Conservation (phyloP, 2,888 invertebrate genomes). For the Chalcosyrphus nemorum region DNA sequence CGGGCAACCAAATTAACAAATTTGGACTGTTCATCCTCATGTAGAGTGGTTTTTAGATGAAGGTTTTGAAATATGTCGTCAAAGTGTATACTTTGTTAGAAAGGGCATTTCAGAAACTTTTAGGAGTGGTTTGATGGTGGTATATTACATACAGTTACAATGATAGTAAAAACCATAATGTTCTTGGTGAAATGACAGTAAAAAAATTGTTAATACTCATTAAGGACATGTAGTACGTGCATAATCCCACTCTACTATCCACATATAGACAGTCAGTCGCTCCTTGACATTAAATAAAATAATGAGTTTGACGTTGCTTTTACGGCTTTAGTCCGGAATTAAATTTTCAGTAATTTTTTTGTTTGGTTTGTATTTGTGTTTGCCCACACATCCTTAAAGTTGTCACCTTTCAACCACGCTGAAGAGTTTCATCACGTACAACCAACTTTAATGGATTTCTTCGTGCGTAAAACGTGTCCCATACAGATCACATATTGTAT, state of each 20-base stretch:
- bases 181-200: not conserved
- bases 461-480: slow-evolving; percentile 11
- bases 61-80: too few species aligned
- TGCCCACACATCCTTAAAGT: not conserved
- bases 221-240: not conserved
- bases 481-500: not conserved
- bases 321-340: not conserved
- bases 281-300: not conserved
- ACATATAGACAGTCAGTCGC: not conserved
- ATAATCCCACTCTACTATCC: not conserved
- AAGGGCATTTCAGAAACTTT: too few species aligned
- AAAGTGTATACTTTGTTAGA: too few species aligned
- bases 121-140: too few species aligned
- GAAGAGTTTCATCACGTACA: slow-evolving; percentile 7
- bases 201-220: not conserved
- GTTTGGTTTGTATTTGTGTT: too few species aligned
- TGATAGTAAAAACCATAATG: not conserved
- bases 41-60: too few species aligned
- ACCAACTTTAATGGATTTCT: slow-evolving; percentile 18
- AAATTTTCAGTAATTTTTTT: not conserved
- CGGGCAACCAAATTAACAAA: not conserved
- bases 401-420: slow-evolving; percentile 9
- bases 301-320: not conserved
- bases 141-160: not conserved
- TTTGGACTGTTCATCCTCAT: not conserved